Evolutionary conservation across 2,888 invertebrate species (phyloP).

Genomic region (Rhingia campestris): DNA sequence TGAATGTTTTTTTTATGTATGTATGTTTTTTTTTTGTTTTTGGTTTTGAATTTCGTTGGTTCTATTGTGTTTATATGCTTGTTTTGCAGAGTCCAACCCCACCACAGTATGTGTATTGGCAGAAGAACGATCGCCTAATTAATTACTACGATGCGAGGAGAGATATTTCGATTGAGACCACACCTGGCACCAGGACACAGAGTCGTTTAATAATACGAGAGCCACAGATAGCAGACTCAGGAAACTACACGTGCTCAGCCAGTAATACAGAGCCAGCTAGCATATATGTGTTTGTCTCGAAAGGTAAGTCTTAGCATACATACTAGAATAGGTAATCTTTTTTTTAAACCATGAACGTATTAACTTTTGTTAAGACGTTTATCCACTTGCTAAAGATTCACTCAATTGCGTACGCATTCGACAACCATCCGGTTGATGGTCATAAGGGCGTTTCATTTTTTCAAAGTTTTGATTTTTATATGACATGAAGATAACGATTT

Average conservation of each 20-base stretch:
- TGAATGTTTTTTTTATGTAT: no score
- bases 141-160: slow-evolving; percentile 94
- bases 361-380: no score
- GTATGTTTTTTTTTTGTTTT: not conserved
- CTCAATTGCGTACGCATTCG: no score
- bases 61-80: slow-evolving; percentile 75
- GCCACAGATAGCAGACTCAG: slow-evolving; percentile 92
- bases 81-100: slow-evolving; percentile 92
- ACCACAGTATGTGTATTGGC: slow-evolving; percentile 97
- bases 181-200: slow-evolving; percentile 92
- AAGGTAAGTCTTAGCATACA: slow-evolving; percentile 86
- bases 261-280: slow-evolving; percentile 95
- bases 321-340: not conserved
- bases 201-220: slow-evolving; percentile 92
- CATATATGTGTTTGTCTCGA: slow-evolving; percentile 94
- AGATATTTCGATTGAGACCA: slow-evolving; percentile 91
- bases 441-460: no score
- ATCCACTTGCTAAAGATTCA: no score
- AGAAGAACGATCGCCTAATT: slow-evolving; percentile 96
- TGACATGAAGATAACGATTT: no score
- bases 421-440: no score
- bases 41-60: not conserved
- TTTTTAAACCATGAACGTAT: not conserved
- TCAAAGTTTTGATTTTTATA: no score
- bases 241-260: slow-evolving; percentile 95